Conservation (phyloP, 2,797 vertebrate species). For the Pteronotus mesoamericanus region DNA sequence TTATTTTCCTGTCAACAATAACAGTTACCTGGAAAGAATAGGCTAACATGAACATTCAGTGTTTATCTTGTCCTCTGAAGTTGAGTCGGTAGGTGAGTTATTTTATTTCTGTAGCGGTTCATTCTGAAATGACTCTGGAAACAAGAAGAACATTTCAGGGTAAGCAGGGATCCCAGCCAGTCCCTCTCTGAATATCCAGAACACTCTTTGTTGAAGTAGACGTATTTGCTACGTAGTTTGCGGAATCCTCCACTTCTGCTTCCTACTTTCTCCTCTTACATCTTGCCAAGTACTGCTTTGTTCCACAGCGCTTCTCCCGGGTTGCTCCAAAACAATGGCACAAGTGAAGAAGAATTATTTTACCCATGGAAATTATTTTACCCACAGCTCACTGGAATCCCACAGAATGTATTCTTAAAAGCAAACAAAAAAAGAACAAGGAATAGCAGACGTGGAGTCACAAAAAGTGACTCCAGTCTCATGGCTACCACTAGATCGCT, state of each 20-base stretch:
- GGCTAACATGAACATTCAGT: neutral
- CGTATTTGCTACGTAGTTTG: neutral
- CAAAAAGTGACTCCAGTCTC: neutral
- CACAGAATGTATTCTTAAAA: neutral
- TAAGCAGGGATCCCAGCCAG: neutral
- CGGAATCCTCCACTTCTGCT: neutral
- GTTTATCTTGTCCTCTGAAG: neutral
- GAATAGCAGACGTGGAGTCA: neutral
- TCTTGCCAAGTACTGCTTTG: neutral
- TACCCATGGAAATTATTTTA: neutral
- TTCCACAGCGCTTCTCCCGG: neutral
- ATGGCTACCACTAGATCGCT: neutral
- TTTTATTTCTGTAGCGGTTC: neutral
- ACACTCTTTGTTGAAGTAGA: neutral
- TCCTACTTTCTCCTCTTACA: neutral
- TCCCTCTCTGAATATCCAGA: neutral
- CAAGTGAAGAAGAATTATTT: neutral
- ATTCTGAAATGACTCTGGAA: neutral
- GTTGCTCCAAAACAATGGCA: neutral
- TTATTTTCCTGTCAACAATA: neutral
- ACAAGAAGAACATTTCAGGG: neutral
- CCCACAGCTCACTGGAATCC: neutral
- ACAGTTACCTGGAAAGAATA: neutral
- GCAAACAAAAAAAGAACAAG: neutral
- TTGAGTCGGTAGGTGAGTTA: neutral